Evolutionary conservation across 2,797 vertebrate species (phyloP).

Genomic region (Nyctalus aviator): DNA sequence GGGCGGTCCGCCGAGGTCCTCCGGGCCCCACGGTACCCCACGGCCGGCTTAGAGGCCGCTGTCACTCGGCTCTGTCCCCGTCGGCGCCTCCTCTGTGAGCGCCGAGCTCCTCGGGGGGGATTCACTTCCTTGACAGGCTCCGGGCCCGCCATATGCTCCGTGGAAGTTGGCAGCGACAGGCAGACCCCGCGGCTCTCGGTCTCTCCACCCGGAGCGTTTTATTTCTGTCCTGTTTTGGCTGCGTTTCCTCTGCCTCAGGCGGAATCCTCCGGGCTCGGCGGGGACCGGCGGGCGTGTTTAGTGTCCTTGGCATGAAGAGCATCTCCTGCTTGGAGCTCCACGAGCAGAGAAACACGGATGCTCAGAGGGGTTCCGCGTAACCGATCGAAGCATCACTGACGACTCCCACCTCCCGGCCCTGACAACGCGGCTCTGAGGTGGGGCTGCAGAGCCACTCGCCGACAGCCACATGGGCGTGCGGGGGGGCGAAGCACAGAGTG

Average conservation of each 20-base stretch:
- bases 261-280: not conserved
- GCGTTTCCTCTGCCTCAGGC: not conserved
- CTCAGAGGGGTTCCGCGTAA: not conserved
- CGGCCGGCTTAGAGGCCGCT: rapidly evolving
- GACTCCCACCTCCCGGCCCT: not conserved
- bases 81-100: no score
- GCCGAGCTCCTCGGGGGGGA: not conserved
- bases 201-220: not conserved
- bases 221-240: not conserved
- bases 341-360: not conserved
- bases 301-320: not conserved
- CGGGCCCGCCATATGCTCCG: not conserved
- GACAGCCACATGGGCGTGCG: rapidly evolving
- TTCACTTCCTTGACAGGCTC: not conserved
- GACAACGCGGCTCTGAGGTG: no score
- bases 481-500: rapidly evolving
- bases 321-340: not conserved
- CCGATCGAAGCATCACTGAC: not conserved
- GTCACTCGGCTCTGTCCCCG: rapidly evolving
- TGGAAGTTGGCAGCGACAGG: not conserved
- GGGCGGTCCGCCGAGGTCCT: not conserved
- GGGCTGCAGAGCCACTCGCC: rapidly evolving
- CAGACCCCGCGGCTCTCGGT: not conserved
- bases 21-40: rapidly evolving
- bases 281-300: not conserved